Percentiles rank a stretch among this genome's conserved stretches.
These are phyloP conservation scores for Dryobota labecula DNA, from an alignment of 2,888 invertebrate species.

Conservation along the genomic window DNA sequence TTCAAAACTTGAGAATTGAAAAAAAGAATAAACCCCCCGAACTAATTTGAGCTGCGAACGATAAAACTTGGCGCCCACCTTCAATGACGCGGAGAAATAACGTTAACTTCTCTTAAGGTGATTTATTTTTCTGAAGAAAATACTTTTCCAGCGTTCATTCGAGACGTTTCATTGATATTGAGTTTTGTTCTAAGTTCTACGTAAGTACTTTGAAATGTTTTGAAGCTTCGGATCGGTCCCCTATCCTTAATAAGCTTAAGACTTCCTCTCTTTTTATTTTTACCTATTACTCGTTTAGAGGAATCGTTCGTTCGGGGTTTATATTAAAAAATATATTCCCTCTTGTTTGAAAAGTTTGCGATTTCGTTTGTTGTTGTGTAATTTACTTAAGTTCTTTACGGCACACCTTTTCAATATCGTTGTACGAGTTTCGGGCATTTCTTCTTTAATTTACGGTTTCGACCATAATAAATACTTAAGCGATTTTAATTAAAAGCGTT, in stretches of 20 bases:
- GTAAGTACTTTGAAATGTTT: conserved; percentile 84
- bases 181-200: conserved; percentile 85
- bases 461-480: conserved; percentile 73
- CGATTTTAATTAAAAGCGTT: conserved; percentile 74
- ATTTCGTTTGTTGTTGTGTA: conserved; percentile 79
- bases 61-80: conserved; percentile 85
- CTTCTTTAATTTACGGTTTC: conserved; percentile 72
- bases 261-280: conserved; percentile 73
- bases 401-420: conserved; percentile 73
- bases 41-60: conserved; percentile 86
- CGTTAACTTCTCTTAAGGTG: conserved; percentile 83
- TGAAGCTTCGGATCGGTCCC: conserved; percentile 75
- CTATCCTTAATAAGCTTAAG: conserved; percentile 83
- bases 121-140: conserved; percentile 87
- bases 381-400: conserved; percentile 78
- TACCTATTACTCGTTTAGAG: conserved; percentile 78
- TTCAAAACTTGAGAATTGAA: conserved; percentile 84
- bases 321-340: conserved; percentile 64
- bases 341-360: conserved; percentile 74
- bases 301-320: conserved; percentile 73
- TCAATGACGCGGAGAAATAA: conserved; percentile 81
- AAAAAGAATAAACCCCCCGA: conserved; percentile 76
- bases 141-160: conserved; percentile 81
- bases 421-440: conserved; percentile 61
- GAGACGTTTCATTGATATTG: conserved; percentile 86